Conservation (phyloP, 2,797 vertebrate species). For the Amblyraja radiata region DNA sequence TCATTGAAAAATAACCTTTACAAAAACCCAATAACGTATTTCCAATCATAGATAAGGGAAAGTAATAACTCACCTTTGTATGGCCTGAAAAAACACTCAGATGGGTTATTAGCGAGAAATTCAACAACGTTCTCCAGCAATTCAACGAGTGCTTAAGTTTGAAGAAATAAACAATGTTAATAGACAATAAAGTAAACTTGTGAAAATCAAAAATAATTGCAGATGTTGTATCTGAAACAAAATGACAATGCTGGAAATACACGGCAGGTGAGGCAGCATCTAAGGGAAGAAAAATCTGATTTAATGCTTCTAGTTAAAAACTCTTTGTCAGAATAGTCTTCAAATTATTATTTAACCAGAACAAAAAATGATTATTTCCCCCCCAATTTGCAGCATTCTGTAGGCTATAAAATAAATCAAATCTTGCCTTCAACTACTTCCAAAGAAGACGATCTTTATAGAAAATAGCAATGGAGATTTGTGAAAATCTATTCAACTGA, state of each 20-base stretch:
- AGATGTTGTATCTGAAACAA: too few species aligned
- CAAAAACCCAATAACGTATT: background rate
- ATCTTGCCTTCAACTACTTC: background rate
- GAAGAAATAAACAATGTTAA: conserved; percentile 30
- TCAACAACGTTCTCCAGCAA: conserved; percentile 74
- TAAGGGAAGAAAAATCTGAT: too few species aligned
- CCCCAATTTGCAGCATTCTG: background rate
- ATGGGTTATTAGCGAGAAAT: conserved; percentile 62
- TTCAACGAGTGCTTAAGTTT: conserved; percentile 71
- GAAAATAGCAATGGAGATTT: background rate
- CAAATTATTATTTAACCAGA: too few species aligned
- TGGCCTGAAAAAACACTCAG: conserved; percentile 70
- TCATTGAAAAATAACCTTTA: too few species aligned
- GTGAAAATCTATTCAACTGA: background rate
- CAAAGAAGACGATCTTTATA: background rate
- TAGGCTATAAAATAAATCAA: background rate
- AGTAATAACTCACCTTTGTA: conserved; percentile 69
- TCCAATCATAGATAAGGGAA: background rate
- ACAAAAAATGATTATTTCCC: background rate
- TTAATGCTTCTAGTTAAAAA: too few species aligned
- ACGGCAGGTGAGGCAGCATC: too few species aligned
- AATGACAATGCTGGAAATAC: too few species aligned
- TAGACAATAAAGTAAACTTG: background rate
- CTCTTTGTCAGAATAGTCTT: too few species aligned
- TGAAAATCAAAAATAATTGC: too few species aligned